Conservation (phyloP, 2,888 invertebrate species). For the Odontocolon sp. region DNA sequence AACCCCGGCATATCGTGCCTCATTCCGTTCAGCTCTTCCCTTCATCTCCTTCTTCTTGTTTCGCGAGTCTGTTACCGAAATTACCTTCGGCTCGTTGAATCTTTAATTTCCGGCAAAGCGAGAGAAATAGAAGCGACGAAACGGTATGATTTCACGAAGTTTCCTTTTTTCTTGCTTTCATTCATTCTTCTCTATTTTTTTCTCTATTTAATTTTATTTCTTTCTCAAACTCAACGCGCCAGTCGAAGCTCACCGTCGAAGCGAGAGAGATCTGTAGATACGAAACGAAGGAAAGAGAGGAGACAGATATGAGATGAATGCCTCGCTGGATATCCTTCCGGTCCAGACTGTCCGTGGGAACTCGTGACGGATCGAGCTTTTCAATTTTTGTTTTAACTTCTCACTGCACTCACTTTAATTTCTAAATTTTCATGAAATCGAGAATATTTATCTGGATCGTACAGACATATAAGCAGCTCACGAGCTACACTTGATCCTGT, state of each 20-base stretch:
- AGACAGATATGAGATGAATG: slow-evolving; percentile 24
- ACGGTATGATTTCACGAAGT: slow-evolving; percentile 52
- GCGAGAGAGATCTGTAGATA: slow-evolving; percentile 42
- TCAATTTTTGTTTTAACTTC: background rate
- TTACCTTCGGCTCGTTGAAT: slow-evolving; percentile 76
- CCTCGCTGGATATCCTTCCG: slow-evolving; percentile 17
- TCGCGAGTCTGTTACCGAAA: slow-evolving; percentile 70
- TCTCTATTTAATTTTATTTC: slow-evolving; percentile 4
- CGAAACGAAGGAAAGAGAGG: slow-evolving; percentile 2
- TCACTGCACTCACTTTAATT: no score
- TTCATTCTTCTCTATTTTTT: background rate
- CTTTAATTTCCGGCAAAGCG: slow-evolving; percentile 76
- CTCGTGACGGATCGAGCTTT: background rate
- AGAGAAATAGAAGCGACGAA: slow-evolving; percentile 58
- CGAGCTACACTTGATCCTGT: no score
- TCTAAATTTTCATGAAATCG: no score
- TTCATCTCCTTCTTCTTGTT: slow-evolving; percentile 62
- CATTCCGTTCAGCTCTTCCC: slow-evolving; percentile 13
- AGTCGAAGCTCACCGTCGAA: slow-evolving; percentile 1
- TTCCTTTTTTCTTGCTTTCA: slow-evolving; percentile 3
- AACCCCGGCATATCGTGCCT: slow-evolving; percentile 26
- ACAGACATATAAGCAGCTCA: no score
- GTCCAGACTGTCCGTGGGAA: slow-evolving; percentile 13
- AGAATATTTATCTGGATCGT: background rate
- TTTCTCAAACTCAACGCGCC: slow-evolving; percentile 6